Evolutionary conservation across 2,113 vertebrate species (phyloP).

Genomic region (Motacilla tschutschensis): DNA sequence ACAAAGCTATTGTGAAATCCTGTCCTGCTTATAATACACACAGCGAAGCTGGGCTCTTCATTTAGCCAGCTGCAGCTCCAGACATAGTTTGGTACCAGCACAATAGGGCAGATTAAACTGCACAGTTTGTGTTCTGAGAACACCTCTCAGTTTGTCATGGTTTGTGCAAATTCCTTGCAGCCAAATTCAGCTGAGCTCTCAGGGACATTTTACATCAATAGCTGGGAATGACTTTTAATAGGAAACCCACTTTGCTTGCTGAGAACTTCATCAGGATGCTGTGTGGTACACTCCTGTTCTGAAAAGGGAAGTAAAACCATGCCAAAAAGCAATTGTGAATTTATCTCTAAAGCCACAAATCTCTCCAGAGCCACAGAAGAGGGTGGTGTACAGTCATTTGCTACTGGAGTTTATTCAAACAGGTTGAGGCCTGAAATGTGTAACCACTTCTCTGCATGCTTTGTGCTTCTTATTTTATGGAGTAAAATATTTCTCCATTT

Average conservation of each 20-base stretch:
- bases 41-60: not conserved
- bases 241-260: not conserved
- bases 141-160: not conserved
- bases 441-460: not conserved
- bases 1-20: slow-evolving; percentile 31
- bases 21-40: not conserved
- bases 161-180: slow-evolving; percentile 11
- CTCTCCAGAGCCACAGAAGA: not conserved
- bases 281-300: not conserved
- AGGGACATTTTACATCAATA: not conserved
- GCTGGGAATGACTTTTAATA: not conserved
- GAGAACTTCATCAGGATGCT: not conserved
- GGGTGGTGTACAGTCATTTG: not conserved
- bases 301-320: not conserved
- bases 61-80: slow-evolving; percentile 9
- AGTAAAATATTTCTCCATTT: not conserved
- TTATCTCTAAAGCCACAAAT: not conserved
- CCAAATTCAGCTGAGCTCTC: not conserved
- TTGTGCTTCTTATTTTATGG: not conserved
- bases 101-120: slow-evolving; percentile 13
- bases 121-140: not conserved
- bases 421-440: not conserved
- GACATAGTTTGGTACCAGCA: not conserved
- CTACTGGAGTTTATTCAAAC: not conserved
- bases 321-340: not conserved